Evolutionary conservation across 53 echinoderm and acorn worm species (phyloP), one percentile per base, ranked within the genome.

Genomic region (Apostichopus leukothele): DNA sequence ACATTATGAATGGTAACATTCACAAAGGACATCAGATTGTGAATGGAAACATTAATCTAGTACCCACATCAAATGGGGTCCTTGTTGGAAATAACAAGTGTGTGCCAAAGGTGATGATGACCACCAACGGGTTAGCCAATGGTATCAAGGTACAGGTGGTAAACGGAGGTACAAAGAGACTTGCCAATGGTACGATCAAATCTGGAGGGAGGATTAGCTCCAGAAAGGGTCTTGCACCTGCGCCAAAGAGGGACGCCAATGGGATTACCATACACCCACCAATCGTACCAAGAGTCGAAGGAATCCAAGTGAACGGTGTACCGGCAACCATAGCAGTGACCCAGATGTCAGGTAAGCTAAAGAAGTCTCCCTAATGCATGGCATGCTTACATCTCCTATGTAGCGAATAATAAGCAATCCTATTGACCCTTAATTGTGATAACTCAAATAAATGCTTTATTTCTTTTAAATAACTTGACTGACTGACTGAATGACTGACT

Each of bases 261-360:
- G 66, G 90, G 73, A 73, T 87, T 12, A 87, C 88, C 74, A 87
- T 87, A 19, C 88, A 87, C 59, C 86, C 91, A 83, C 92, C 92
- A 20, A 92, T 99, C 12, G 89, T 94, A 6, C 96, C 99, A n/a
- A 99, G 94, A 80, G 67, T 86, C 14, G 90, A 93, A 60, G 90
- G 90, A 68, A 86, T 67, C 27, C 67, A 66, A 14, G 11, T 66
- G 10, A 90, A 6, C 77, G 88, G 80, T 90, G 89, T 67, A 22
- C 75, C 88, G 61, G 51, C 87, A 79, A 91, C 96, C 50, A 85
- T 93, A 23, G 81, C 93, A 67, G 78, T 91, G 51, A 87, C 91
- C 53, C 92, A 92, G 5, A 88, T 95, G 54, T 76, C 93, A 89
- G 95, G 95, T 95, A 89, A 93, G 75, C 10, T 54, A 54, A 23